These are phyloP conservation scores for Anadara kagoshimensis DNA, from an alignment of 1,140 invertebrate genomes.

Conservation along the genomic window DNA sequence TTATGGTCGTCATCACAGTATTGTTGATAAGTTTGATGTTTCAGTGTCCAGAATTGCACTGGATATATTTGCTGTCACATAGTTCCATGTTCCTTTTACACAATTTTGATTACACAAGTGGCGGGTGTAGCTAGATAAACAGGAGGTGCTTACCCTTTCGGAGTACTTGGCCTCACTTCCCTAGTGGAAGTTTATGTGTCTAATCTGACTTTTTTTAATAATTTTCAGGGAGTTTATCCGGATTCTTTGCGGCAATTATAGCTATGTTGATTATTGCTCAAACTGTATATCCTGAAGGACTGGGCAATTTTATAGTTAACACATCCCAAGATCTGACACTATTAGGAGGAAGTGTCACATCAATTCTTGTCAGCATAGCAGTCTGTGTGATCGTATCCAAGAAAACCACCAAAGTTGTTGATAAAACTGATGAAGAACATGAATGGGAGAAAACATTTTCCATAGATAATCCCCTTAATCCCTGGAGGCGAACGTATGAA, in stretches of 20 bases:
- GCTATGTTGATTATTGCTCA: constrained; percentile 52
- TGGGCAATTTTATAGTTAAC: constrained; percentile 55
- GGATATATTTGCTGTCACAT: no score
- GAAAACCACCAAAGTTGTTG: constrained; percentile 19
- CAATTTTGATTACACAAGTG: no score
- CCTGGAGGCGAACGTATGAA: constrained; percentile 66
- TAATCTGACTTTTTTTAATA: no score
- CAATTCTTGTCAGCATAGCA: constrained; percentile 7
- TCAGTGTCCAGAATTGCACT: no score
- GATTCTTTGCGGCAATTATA: constrained; percentile 43
- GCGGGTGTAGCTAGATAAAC: no score
- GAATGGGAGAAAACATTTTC: constrained; percentile 71
- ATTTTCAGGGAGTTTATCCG: constrained; percentile 49
- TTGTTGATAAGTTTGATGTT: no score
- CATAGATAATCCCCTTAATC: constrained; percentile 72
- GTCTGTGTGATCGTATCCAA: constrained; percentile 14
- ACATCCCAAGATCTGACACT: constrained; percentile 58
- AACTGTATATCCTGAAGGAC: constrained; percentile 51
- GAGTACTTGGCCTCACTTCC: no score
- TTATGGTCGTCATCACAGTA: no score
- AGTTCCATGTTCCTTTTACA: no score
- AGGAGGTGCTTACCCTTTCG: no score
- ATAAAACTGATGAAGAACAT: constrained; percentile 24
- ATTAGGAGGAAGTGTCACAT: constrained; percentile 36
- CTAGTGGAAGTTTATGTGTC: no score